Conservation (phyloP, 1,140 invertebrate genomes). For the Eupristina koningsbergeri region DNA sequence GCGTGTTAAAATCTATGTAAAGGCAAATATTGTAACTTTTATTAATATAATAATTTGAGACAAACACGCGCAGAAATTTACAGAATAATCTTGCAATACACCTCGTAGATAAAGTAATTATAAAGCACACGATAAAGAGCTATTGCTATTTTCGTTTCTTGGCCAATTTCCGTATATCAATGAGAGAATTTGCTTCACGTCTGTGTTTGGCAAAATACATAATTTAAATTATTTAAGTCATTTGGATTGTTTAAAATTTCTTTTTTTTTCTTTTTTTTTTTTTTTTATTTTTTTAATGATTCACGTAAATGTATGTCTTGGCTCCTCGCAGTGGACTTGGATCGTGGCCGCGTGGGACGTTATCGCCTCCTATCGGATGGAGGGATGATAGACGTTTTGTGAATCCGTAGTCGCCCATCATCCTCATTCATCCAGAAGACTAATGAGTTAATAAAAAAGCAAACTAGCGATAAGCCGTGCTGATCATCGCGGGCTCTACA, state of each 20-base stretch:
- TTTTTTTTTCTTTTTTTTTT: slow-evolving; percentile 38
- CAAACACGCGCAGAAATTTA: slow-evolving; percentile 14
- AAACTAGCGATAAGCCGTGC: slow-evolving; percentile 32
- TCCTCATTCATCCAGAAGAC: slow-evolving; percentile 63
- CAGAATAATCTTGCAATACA: slow-evolving; percentile 13
- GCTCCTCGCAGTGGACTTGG: slow-evolving; percentile 73
- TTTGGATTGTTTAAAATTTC: slow-evolving; percentile 2
- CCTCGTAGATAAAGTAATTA: slow-evolving; percentile 22
- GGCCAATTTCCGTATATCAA: slow-evolving; percentile 28
- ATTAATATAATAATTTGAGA: not conserved
- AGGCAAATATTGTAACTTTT: not conserved
- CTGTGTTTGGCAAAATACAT: slow-evolving; percentile 34
- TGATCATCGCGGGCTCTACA: not conserved
- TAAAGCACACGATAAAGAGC: not conserved
- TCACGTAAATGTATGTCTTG: slow-evolving; percentile 68
- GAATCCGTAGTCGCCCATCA: slow-evolving; percentile 67
- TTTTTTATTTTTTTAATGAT: slow-evolving; percentile 53
- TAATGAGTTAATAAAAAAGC: slow-evolving; percentile 37
- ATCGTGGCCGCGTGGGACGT: slow-evolving; percentile 72
- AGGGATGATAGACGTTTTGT: slow-evolving; percentile 74
- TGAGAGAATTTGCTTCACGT: slow-evolving; percentile 21
- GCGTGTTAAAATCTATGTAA: too few species aligned
- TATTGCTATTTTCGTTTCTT: slow-evolving; percentile 28
- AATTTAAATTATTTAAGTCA: slow-evolving; percentile 9
- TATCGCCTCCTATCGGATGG: slow-evolving; percentile 75